phyloP scores from a whole-genome alignment of 2,888 invertebrate genomes.

The Cheilosia grossa region DNA sequence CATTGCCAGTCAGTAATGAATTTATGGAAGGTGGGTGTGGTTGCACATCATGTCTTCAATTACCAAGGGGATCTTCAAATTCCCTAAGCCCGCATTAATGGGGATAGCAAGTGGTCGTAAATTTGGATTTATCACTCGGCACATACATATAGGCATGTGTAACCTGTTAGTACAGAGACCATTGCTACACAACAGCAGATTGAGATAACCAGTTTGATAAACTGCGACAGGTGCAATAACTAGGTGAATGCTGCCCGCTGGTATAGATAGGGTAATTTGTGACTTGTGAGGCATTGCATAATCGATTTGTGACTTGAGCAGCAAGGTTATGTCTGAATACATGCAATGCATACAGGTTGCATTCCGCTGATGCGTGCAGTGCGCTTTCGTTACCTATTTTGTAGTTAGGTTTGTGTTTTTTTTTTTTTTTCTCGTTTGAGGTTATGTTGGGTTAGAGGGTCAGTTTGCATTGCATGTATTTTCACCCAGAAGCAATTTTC shows the following conservation, averaged over 20 bases:
- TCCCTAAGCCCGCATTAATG: slow-evolving; percentile 32
- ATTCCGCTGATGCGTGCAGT: not conserved
- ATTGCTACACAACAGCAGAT: slow-evolving; percentile 32
- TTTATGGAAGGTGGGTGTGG: slow-evolving; percentile 28
- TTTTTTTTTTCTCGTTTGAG: not conserved
- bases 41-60: slow-evolving; percentile 18
- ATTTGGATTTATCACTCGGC: slow-evolving; percentile 52
- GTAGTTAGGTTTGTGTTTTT: not conserved
- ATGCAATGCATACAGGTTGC: not conserved
- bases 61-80: slow-evolving; percentile 1
- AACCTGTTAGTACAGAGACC: slow-evolving; percentile 24
- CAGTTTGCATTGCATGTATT: too few relatives aligned
- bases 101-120: slow-evolving; percentile 52
- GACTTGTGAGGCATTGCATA: not conserved
- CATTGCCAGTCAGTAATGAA: slow-evolving; percentile 11
- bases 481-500: too few relatives aligned
- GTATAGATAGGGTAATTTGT: slow-evolving; percentile 48
- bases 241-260: slow-evolving; percentile 27
- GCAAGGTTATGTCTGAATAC: slow-evolving; percentile 10
- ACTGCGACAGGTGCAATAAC: slow-evolving; percentile 54
- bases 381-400: not conserved
- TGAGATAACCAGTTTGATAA: slow-evolving; percentile 40
- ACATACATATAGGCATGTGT: not conserved
- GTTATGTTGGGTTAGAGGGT: too few relatives aligned
- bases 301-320: slow-evolving; percentile 10